phyloP scores from a whole-genome alignment of 2,797 vertebrate genomes.

The Pseudocheirus occidentalis region DNA sequence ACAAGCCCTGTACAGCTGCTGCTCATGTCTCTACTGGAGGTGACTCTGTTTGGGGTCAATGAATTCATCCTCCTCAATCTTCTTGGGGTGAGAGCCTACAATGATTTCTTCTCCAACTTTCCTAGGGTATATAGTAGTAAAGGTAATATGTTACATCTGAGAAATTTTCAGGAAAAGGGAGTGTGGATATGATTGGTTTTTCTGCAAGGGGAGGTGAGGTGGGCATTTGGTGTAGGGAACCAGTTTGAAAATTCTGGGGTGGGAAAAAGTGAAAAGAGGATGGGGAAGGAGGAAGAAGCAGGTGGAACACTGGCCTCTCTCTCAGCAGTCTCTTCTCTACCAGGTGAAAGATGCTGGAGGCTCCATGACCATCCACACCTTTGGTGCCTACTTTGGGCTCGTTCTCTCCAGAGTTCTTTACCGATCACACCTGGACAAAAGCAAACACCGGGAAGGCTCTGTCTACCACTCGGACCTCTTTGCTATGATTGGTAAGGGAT shows the following conservation, averaged over 20 bases:
- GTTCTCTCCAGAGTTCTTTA: conserved; percentile 89
- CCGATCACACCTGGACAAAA: conserved; percentile 85
- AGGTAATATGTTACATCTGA: not conserved
- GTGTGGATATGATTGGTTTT: not conserved
- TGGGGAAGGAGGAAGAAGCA: not conserved
- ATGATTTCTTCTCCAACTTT: conserved; percentile 23
- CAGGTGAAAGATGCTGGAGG: conserved; percentile 92
- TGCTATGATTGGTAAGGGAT: conserved; percentile 90
- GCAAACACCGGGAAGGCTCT: conserved; percentile 84
- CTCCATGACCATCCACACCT: conserved; percentile 95
- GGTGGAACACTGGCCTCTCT: not conserved
- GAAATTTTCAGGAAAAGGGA: not conserved
- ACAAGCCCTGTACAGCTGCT: conserved; percentile 91
- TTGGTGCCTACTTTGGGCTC: conserved; percentile 95
- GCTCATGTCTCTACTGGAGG: conserved; percentile 91
- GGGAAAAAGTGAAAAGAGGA: not conserved
- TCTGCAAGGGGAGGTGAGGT: not conserved
- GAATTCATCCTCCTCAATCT: conserved; percentile 89
- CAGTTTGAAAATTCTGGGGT: not conserved
- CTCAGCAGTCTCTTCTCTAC: not conserved
- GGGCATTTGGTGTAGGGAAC: not conserved
- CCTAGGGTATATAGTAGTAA: not conserved
- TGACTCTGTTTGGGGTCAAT: conserved; percentile 89
- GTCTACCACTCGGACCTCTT: conserved; percentile 90
- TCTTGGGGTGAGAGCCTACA: conserved; percentile 86